These are phyloP conservation scores for Camelus dromedarius DNA, from an alignment of 2,113 vertebrate genomes.

Conservation along the genomic window DNA sequence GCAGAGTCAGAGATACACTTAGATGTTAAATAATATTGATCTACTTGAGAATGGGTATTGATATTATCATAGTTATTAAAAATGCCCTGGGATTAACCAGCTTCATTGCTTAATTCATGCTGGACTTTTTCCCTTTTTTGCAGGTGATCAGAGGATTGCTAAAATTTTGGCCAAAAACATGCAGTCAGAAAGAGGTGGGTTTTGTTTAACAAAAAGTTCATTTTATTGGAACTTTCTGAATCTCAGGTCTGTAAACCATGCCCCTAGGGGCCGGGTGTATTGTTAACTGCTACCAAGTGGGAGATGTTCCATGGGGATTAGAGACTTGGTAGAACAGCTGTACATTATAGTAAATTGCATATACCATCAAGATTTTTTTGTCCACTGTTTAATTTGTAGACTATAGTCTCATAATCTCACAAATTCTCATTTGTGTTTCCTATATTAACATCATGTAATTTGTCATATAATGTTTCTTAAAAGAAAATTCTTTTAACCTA, in stretches of 20 bases:
- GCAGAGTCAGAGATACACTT: neutral
- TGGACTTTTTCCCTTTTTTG: slow-evolving; percentile 61
- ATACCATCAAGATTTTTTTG: neutral
- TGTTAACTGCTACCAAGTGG: neutral
- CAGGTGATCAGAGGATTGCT: slow-evolving; percentile 97
- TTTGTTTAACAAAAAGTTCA: neutral
- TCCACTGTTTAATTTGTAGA: neutral
- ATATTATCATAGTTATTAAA: neutral
- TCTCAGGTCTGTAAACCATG: neutral
- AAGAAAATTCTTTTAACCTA: slow-evolving; percentile 81
- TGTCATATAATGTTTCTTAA: slow-evolving; percentile 53
- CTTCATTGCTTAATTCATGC: neutral
- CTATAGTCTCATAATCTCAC: neutral
- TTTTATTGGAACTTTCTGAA: neutral
- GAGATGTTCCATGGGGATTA: neutral
- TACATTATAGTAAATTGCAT: neutral
- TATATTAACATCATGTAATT: slow-evolving; percentile 8
- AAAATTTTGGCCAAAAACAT: slow-evolving; percentile 99
- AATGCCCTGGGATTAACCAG: neutral
- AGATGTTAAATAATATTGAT: neutral
- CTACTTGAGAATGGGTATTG: slow-evolving; percentile 17
- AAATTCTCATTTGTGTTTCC: neutral
- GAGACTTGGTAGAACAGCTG: neutral
- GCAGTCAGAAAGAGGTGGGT: slow-evolving; percentile 98
- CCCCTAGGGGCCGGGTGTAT: neutral